These are phyloP conservation scores for Drosophila kanapiae DNA, from an alignment of 1,140 invertebrate genomes.

Conservation along the genomic window DNA sequence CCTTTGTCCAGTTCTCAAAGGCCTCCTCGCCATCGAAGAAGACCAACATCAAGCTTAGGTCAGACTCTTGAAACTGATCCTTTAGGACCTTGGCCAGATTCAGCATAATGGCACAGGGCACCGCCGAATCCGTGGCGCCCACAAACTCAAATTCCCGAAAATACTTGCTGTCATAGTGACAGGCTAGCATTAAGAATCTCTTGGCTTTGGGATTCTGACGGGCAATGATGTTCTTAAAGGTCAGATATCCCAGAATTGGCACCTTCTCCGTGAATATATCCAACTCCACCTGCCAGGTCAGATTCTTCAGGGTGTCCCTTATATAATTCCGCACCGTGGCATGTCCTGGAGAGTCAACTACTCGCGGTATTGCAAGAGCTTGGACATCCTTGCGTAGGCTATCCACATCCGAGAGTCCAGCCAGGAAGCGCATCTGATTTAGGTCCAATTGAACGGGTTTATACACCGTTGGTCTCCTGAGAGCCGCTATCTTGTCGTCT, in stretches of 20 bases:
- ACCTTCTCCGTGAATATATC: conserved; percentile 90
- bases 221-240: conserved; percentile 94
- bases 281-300: conserved; percentile 91
- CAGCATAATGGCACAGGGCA: conserved; percentile 97
- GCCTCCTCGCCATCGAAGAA: conserved; percentile 99
- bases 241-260: conserved; percentile 89
- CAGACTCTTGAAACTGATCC: conserved; percentile 86
- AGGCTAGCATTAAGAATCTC: conserved; percentile 93
- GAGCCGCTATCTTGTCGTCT: background rate
- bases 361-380: conserved; percentile 89
- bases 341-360: conserved; percentile 90
- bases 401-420: conserved; percentile 81
- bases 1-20: conserved; percentile 87
- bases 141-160: conserved; percentile 89
- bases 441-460: background rate
- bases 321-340: conserved; percentile 90
- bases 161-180: conserved; percentile 98
- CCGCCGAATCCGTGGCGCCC: conserved; percentile 80
- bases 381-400: conserved; percentile 88
- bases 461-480: background rate
- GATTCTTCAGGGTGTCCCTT: conserved; percentile 85
- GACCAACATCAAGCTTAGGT: conserved; percentile 95
- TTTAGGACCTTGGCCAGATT: conserved; percentile 92
- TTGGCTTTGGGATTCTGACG: conserved; percentile 92
- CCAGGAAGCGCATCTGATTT: background rate